phyloP scores from a whole-genome alignment of 2,113 vertebrate species.

The Corapipo altera region DNA sequence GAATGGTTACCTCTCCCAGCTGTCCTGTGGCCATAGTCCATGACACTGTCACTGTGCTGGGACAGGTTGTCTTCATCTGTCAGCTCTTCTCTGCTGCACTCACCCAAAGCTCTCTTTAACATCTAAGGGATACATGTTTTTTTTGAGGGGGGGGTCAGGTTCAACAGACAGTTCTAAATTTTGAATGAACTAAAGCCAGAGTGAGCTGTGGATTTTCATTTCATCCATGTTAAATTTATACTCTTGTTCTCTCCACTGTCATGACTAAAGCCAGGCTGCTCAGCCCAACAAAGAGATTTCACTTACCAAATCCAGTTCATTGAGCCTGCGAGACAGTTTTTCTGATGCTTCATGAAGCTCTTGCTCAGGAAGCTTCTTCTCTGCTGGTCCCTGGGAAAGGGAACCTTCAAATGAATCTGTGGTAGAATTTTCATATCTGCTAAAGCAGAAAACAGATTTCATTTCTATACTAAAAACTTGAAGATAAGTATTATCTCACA shows the following conservation, averaged over 20 bases:
- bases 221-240: background rate
- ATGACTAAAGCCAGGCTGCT: background rate
- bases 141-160: background rate
- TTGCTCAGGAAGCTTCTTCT: conserved; percentile 74
- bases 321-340: conserved; percentile 83
- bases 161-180: background rate
- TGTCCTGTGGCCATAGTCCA: conserved; percentile 72
- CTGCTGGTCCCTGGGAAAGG: conserved; percentile 62
- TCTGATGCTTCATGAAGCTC: conserved; percentile 84
- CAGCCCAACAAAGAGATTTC: background rate
- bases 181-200: background rate
- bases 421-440: background rate
- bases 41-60: conserved; percentile 85
- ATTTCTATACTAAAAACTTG: background rate
- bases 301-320: conserved; percentile 86
- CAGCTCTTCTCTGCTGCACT: conserved; percentile 43
- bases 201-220: background rate
- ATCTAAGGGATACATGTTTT: conserved; percentile 73
- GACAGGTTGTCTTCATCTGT: conserved; percentile 80
- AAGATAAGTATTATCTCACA: background rate
- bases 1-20: conserved; percentile 70
- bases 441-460: background rate
- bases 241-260: background rate
- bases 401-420: conserved; percentile 37
- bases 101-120: conserved; percentile 84